Evolutionary conservation across 2,797 vertebrate genomes (phyloP), one percentile per base, ranked within the genome.

Genomic region (Pagetopsis macropterus): DNA sequence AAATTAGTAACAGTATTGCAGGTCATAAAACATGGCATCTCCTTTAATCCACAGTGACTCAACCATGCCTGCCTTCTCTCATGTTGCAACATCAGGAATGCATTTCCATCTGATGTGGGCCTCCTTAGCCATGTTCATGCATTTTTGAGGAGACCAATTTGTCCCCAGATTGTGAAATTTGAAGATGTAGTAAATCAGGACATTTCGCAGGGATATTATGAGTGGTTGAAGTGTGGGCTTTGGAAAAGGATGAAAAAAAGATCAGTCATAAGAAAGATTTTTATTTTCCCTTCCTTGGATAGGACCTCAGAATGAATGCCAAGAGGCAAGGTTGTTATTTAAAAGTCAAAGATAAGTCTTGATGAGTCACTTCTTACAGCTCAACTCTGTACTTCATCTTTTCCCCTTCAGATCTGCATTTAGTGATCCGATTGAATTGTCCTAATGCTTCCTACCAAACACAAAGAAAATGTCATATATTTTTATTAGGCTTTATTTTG

Each of bases 151-250:
- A 50, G 74, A 88, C 79, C 88, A 91, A 93, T 93, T 91, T 92
- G 89, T 94, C 88, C 82, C 85, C 84, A 81, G 90, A 90, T 93
- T 91, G 90, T 91, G 91, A 93, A 93, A 93, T 82, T 88, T 73
- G 77, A 91, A 91, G 83, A 90, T 81, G 84, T 83, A 88, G 91
- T 92, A 91, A 92, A 93, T 92, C 90, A 90, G 81, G 82, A 87
- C 82, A 63, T 87, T 88, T 88, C 79, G 81, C 61, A 61, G 76
- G 77, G 72, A 82, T 84, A 80, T 81, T 87, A 83, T 78, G 84
- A 84, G 78, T 37, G 76, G 82, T 83, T 86, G 71, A 86, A 88
- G 83, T 76, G 75, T 85, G 80, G 87, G 78, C 73, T 89, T 90
- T 88, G 88, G 89, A 85, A 81, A 83, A 76, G 67, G 64, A 88